Percentiles rank a stretch among this genome's conserved stretches.
phyloP scores from a whole-genome alignment of 1,140 invertebrate genomes.

The Bombus terrestris region DNA sequence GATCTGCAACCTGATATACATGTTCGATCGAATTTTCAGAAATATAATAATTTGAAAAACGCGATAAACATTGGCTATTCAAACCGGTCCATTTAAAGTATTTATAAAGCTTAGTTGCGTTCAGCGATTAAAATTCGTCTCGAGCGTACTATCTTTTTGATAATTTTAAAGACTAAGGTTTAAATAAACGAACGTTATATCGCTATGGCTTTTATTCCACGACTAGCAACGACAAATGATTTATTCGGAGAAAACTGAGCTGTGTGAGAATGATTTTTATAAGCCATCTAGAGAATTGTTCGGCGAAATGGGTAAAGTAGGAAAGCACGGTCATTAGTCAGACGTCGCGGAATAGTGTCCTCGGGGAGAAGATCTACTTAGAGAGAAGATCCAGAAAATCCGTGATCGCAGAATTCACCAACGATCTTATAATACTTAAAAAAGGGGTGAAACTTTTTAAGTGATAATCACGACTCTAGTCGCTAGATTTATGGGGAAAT shows the following conservation, averaged over 20 bases:
- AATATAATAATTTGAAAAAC: too few species aligned
- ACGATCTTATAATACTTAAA: background rate
- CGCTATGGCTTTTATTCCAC: too few species aligned
- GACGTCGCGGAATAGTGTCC: slow-evolving; percentile 1
- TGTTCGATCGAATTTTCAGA: too few species aligned
- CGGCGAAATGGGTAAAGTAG: slow-evolving; percentile 11
- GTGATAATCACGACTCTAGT: background rate
- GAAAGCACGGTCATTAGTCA: slow-evolving; percentile 25
- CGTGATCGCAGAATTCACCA: background rate
- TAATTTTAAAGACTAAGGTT: background rate
- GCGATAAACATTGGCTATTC: too few species aligned
- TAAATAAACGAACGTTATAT: background rate
- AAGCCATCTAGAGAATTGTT: background rate
- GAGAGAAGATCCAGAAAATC: background rate
- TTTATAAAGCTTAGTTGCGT: too few species aligned
- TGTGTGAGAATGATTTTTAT: slow-evolving; percentile 4
- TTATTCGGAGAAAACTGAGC: background rate
- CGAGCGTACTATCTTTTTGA: too few species aligned
- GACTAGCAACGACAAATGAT: background rate
- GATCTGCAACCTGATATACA: too few species aligned
- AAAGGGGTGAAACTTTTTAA: background rate
- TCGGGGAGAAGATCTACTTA: slow-evolving; percentile 7
- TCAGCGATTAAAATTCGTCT: background rate
- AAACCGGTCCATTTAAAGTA: too few species aligned
- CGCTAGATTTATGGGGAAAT: background rate